A percentile compares a stretch with the other conserved stretches of the same genome.
Conservation (phyloP, 2,888 invertebrate genomes). For the Ischnus inquisitorius region DNA sequence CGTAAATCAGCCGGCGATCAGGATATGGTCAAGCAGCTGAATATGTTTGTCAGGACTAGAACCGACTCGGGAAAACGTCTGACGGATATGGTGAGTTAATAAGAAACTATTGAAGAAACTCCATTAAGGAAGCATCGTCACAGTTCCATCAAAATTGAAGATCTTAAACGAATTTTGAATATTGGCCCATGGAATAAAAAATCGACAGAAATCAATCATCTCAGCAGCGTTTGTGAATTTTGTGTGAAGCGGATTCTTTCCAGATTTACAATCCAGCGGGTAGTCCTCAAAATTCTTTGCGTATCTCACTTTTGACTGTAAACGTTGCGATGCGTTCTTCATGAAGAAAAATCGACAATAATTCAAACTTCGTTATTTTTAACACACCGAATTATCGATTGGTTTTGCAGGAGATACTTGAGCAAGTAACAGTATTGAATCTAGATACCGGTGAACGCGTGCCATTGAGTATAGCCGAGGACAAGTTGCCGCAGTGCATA, state of each 20-base stretch:
- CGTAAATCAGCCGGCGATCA: conserved; percentile 95
- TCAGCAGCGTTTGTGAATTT: too few relatives aligned
- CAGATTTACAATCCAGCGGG: too few relatives aligned
- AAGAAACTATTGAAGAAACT: background rate
- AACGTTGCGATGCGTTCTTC: too few relatives aligned
- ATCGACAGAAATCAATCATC: too few relatives aligned
- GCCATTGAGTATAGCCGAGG: conserved; percentile 97
- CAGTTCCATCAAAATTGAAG: too few relatives aligned
- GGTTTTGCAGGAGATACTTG: conserved; percentile 91
- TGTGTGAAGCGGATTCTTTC: too few relatives aligned
- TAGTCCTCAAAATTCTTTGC: too few relatives aligned
- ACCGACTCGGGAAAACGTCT: conserved; percentile 95
- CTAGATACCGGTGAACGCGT: conserved; percentile 95
- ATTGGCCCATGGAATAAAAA: too few relatives aligned
- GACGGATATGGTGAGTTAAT: conserved; percentile 90
- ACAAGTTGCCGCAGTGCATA: conserved; percentile 95
- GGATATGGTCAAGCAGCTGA: conserved; percentile 89
- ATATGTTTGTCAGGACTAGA: conserved; percentile 92
- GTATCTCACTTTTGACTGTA: too few relatives aligned
- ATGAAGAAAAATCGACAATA: too few relatives aligned
- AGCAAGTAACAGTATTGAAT: conserved; percentile 95
- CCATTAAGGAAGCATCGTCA: background rate
- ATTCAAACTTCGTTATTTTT: too few relatives aligned
- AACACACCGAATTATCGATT: background rate
- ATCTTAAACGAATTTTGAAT: too few relatives aligned